Evolutionary conservation across 2,113 vertebrate species (phyloP).

Genomic region (Cervus canadensis): DNA sequence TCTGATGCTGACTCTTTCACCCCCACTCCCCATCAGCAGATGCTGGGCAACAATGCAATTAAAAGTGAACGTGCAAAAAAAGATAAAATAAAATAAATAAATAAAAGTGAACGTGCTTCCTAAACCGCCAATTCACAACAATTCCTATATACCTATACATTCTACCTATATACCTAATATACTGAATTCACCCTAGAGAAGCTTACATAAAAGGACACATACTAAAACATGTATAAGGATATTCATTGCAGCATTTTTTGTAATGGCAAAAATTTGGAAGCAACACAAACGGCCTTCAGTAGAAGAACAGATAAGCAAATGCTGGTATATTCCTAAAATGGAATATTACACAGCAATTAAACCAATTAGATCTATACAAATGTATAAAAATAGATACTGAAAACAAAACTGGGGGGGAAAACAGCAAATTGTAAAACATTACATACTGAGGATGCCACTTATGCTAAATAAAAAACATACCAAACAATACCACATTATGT

Average conservation of each 20-base stretch:
- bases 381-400: neutral
- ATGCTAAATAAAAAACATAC: slow-evolving; percentile 40
- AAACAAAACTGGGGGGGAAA: neutral
- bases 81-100: too few relatives aligned
- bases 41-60: neutral
- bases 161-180: neutral
- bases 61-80: neutral
- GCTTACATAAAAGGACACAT: neutral
- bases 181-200: neutral
- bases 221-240: neutral
- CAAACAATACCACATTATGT: slow-evolving; percentile 3
- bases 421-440: neutral
- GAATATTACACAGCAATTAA: slow-evolving; percentile 35
- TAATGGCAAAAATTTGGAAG: slow-evolving; percentile 13
- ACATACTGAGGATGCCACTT: neutral
- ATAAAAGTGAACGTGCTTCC: neutral
- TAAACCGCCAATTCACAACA: neutral
- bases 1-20: neutral
- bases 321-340: neutral
- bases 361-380: neutral
- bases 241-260: neutral
- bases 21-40: neutral
- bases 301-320: neutral
- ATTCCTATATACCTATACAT: neutral
- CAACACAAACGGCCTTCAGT: neutral